Evolutionary conservation across 2,888 invertebrate genomes (phyloP).

Genomic region (Neria commutata): DNA sequence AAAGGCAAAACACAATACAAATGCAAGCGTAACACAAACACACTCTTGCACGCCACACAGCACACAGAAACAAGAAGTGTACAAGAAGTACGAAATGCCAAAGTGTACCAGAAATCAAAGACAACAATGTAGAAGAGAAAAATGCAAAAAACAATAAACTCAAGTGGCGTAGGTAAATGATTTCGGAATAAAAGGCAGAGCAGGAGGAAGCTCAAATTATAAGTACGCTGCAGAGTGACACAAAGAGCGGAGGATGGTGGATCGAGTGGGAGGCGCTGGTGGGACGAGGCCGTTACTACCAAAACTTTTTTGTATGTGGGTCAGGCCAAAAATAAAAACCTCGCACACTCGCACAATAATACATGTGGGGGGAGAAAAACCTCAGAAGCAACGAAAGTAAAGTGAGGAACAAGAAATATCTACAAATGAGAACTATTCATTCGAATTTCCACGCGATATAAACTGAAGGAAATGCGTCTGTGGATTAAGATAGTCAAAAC

Average conservation of each 20-base stretch:
- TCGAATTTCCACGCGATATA: no score
- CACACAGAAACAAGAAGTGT: constrained; percentile 32
- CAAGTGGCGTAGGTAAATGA: neutral
- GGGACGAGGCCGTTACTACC: no score
- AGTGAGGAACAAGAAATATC: constrained; percentile 6
- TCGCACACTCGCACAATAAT: no score
- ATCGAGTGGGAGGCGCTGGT: neutral
- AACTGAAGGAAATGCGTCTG: no score
- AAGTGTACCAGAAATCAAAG: neutral
- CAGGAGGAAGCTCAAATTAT: neutral
- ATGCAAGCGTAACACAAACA: constrained; percentile 8
- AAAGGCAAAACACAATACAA: constrained; percentile 15
- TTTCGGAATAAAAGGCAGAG: neutral
- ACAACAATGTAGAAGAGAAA: neutral
- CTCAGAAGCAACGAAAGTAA: no score
- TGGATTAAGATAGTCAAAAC: no score
- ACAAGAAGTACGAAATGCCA: constrained; percentile 15
- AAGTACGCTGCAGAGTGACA: no score
- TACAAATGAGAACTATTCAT: no score
- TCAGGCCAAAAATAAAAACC: constrained; percentile 22
- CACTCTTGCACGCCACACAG: neutral
- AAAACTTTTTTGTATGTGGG: no score
- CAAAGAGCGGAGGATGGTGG: neutral
- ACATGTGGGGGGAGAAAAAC: neutral
- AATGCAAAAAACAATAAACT: neutral